Evolutionary conservation across 2,888 invertebrate species (phyloP), one percentile per base, ranked within the genome.

Genomic region (Meghimatium bilineatum): DNA sequence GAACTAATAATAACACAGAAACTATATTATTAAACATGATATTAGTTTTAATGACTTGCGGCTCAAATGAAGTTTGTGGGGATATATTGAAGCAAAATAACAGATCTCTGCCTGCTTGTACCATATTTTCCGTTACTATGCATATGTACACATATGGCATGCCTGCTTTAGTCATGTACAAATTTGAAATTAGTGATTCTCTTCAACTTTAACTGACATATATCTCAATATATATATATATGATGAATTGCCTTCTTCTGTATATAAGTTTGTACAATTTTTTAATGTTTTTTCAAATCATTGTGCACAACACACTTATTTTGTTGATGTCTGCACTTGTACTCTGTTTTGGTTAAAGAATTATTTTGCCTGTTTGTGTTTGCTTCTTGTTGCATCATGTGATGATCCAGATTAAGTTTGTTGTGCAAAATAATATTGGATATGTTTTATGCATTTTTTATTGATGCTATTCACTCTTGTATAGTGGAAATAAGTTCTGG

Each of bases 221-320:
- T 66, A 32, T 63, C 8, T 56, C 56, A 56, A 3, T 56, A 38
- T 10, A 49, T 44, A 26, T 52, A 52, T 26, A 52, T 32, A 49
- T 74, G 74, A 52, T 74, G 32, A 52, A 52, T 52, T 74, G 74
- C 74, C 74, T 74, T 74, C 44, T 74, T 74, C 1, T 74, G 74
- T 74, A 74, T 29, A 74, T 74, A 74, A 17, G 29, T 52, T 71
- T 63, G 66, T 72, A 44, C 44, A 72, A 72, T 26, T 72, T 44
- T n/a, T 72, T 44, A 8, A 34, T 52, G 32, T 32, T 32, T 52
- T 49, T 17, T 49, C 2, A 74, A 49, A 52, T 29, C 74, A 49
- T 74, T 74, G 32, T 52, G 20, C 6, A 32, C 44, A 49, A 32
- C 44, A 49, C 5, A 2, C 10, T 44, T 6, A 5, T 17, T 52